Conservation (phyloP, 2,113 vertebrate species). For the Sebastes fasciatus region DNA sequence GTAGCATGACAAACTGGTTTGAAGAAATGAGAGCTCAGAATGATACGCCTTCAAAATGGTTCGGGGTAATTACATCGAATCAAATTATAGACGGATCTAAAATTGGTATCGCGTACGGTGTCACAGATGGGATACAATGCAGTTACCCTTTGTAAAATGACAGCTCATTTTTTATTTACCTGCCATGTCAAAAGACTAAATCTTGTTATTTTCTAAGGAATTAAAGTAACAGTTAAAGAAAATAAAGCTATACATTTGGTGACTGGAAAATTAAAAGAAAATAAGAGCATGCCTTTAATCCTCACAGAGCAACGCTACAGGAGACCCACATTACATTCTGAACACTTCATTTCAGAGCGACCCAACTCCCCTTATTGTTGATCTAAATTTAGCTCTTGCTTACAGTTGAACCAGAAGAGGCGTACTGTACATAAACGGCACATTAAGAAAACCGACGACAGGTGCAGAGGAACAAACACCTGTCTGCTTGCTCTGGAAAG, state of each 20-base stretch:
- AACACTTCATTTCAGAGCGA: not conserved
- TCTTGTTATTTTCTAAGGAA: not conserved
- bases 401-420: not conserved
- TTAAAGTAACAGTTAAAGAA: not conserved
- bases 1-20: conserved; percentile 49
- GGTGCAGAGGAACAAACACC: conserved; percentile 22
- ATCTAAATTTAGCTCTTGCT: not conserved
- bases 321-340: no score
- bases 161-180: not conserved
- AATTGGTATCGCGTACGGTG: conserved; percentile 16
- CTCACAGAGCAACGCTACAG: not conserved
- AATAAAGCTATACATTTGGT: not conserved
- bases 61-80: conserved; percentile 37
- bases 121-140: not conserved
- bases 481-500: not conserved
- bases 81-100: conserved; percentile 23
- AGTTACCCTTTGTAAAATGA: conserved; percentile 1
- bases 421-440: not conserved
- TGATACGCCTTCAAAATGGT: conserved; percentile 33
- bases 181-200: not conserved
- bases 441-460: not conserved
- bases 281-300: not conserved
- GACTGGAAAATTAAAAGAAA: not conserved
- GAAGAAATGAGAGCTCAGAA: conserved; percentile 33
- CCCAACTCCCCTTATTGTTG: not conserved